Percentiles rank a stretch among this genome's conserved stretches.
phyloP scores from a whole-genome alignment of 1,140 invertebrate species.

The Sinonovacula constricta region DNA sequence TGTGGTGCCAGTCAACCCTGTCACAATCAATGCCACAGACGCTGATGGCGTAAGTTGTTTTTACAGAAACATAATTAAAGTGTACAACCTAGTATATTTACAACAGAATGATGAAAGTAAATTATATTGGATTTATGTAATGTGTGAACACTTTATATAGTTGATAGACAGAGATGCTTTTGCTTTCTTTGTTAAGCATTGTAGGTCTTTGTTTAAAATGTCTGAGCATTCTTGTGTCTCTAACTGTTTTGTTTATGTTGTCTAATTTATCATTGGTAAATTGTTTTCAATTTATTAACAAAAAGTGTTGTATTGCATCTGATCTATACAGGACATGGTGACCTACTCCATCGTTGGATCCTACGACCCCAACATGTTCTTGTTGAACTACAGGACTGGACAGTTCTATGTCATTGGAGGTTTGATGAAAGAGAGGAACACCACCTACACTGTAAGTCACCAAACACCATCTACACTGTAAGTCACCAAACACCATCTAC shows the following conservation, averaged over 20 bases:
- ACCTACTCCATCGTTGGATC: conserved; percentile 28
- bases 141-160: no score
- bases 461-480: conserved; percentile 10
- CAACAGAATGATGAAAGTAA: no score
- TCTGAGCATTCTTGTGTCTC: no score
- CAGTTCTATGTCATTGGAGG: conserved; percentile 20
- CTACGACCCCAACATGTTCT: conserved; percentile 26
- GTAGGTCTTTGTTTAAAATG: no score
- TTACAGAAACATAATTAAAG: no score
- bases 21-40: conserved; percentile 82
- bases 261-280: no score
- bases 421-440: not conserved
- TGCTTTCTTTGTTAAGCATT: no score
- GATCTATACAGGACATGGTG: conserved; percentile 51
- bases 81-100: no score
- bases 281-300: not conserved
- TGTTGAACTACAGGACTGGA: conserved; percentile 14
- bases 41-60: conserved; percentile 48
- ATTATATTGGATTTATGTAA: no score
- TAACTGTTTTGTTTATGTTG: no score
- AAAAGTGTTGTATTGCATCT: conserved; percentile 7
- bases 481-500: not conserved
- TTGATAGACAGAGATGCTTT: no score
- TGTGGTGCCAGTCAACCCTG: not conserved
- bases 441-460: conserved; percentile 18